A percentile compares a stretch with the other conserved stretches of the same genome.
Evolutionary conservation across 2,888 invertebrate genomes (phyloP).

Genomic region (Linnaemya vulpina): DNA sequence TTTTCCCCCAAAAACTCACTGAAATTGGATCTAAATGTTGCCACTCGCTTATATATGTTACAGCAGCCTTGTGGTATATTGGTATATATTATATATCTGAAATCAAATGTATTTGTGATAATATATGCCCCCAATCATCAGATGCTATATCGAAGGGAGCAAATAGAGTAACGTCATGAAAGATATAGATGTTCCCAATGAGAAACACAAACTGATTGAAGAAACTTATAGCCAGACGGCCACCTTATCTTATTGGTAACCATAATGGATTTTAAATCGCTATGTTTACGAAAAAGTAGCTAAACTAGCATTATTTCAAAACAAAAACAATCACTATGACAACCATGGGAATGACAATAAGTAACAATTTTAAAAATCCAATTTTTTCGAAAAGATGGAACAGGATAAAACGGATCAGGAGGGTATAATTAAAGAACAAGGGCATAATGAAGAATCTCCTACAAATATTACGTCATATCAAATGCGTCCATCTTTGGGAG

Average conservation of each 20-base stretch:
- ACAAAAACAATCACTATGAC: not conserved
- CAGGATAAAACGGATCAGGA: slow-evolving; percentile 30
- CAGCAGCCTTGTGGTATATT: no score
- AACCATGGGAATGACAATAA: not conserved
- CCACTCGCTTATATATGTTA: no score
- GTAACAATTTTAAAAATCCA: slow-evolving; percentile 2
- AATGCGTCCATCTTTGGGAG: slow-evolving; percentile 75
- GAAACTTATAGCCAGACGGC: no score
- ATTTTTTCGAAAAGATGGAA: not conserved
- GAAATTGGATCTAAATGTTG: no score
- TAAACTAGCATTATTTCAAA: not conserved
- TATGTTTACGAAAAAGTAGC: not conserved
- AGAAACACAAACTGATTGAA: no score
- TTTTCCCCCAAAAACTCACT: not conserved
- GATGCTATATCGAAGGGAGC: no score
- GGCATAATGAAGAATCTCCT: not conserved
- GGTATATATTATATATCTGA: no score
- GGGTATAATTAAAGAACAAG: not conserved
- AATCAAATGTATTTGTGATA: no score
- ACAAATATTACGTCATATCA: slow-evolving; percentile 67
- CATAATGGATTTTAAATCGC: not conserved
- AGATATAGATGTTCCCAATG: no score
- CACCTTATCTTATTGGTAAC: no score
- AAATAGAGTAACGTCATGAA: no score
- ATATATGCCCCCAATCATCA: no score